phyloP scores from a whole-genome alignment of 2,888 invertebrate genomes.

The Drosophila prolongata region DNA sequence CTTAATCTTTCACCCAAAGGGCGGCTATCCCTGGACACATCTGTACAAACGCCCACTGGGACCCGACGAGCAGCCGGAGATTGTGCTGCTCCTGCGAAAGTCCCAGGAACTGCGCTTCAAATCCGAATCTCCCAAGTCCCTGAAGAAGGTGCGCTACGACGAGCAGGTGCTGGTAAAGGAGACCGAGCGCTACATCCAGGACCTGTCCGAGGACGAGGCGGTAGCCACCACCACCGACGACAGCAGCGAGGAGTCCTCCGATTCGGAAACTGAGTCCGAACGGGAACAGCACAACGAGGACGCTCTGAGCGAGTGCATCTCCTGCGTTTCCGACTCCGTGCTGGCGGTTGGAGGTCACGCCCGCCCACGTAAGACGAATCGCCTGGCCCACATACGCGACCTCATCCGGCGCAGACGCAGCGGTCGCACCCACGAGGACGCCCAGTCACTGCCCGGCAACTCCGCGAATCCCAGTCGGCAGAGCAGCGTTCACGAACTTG shows the following conservation, averaged over 20 bases:
- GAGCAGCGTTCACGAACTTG: slow-evolving; percentile 75
- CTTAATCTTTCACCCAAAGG: slow-evolving; percentile 79
- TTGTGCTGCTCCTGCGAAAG: slow-evolving; percentile 82
- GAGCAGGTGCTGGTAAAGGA: slow-evolving; percentile 84
- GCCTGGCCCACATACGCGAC: slow-evolving; percentile 84
- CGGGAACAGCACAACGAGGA: slow-evolving; percentile 69
- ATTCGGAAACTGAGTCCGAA: slow-evolving; percentile 56
- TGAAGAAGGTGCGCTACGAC: slow-evolving; percentile 84
- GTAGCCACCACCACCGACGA: slow-evolving; percentile 64
- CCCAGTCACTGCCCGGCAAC: slow-evolving; percentile 82
- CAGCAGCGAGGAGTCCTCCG: slow-evolving; percentile 57
- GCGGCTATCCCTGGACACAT: slow-evolving; percentile 93
- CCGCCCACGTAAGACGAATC: slow-evolving; percentile 76
- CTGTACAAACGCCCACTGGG: slow-evolving; percentile 88
- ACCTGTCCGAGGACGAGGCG: slow-evolving; percentile 82
- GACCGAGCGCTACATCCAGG: slow-evolving; percentile 84
- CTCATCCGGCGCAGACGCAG: slow-evolving; percentile 86
- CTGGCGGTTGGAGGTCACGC: slow-evolving; percentile 78
- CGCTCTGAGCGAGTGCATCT: slow-evolving; percentile 82
- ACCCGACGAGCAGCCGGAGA: slow-evolving; percentile 84
- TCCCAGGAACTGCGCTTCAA: slow-evolving; percentile 82
- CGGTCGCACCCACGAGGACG: slow-evolving; percentile 79
- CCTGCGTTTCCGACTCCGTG: slow-evolving; percentile 83
- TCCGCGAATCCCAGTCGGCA: slow-evolving; percentile 76
- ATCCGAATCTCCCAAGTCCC: slow-evolving; percentile 83